Conservation (phyloP, 1,140 invertebrate genomes). For the Oryctes rhinoceros region DNA sequence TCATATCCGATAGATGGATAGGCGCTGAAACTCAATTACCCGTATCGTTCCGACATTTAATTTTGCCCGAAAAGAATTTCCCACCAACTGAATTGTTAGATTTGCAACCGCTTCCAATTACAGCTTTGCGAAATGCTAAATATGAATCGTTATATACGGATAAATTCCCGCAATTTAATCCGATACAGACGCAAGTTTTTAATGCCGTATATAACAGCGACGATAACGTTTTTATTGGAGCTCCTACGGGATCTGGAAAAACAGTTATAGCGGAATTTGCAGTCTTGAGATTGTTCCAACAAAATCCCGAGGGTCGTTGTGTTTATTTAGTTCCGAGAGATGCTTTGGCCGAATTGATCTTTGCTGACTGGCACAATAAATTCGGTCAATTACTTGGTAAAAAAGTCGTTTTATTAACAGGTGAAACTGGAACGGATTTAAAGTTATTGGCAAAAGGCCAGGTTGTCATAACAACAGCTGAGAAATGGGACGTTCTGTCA, state of each 20-base stretch:
- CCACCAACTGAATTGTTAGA: conserved; percentile 98
- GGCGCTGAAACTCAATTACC: conserved; percentile 95
- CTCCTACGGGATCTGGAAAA: conserved; percentile 97
- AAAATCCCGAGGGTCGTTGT: conserved; percentile 77
- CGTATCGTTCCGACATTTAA: conserved; percentile 96
- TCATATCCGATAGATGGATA: conserved; percentile 84
- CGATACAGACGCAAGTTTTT: conserved; percentile 99
- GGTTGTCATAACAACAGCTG: conserved; percentile 95
- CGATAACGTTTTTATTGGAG: conserved; percentile 98
- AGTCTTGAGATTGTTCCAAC: conserved; percentile 86
- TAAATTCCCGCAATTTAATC: conserved; percentile 95
- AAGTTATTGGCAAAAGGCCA: conserved; percentile 93
- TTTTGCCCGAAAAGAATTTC: conserved; percentile 97
- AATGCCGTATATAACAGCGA: conserved; percentile 98
- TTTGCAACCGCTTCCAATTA: conserved; percentile 92
- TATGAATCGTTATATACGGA: conserved; percentile 89
- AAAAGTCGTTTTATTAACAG: conserved; percentile 94
- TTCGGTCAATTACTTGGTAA: conserved; percentile 84
- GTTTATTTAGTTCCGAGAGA: conserved; percentile 96
- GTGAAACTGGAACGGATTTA: conserved; percentile 97
- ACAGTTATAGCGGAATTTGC: conserved; percentile 98
- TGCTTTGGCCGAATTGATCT: conserved; percentile 90
- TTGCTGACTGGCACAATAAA: conserved; percentile 89
- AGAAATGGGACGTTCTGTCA: conserved; percentile 99
- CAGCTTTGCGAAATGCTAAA: conserved; percentile 81